phyloP scores from a whole-genome alignment of 2,113 vertebrate species.

The Phyllostomus hastatus region DNA sequence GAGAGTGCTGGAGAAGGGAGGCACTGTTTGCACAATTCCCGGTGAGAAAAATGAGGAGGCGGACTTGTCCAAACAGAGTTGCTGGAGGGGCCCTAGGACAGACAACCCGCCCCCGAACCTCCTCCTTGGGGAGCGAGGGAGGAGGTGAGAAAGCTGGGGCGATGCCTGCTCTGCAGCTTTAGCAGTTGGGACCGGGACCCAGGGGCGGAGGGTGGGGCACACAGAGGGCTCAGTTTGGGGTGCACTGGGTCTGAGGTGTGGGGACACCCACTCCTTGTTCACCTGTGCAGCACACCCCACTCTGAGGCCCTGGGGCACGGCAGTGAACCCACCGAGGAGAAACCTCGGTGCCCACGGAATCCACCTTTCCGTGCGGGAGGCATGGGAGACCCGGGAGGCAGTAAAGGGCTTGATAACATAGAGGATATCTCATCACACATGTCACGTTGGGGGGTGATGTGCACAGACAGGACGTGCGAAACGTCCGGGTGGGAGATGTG shows the following conservation, averaged over 20 bases:
- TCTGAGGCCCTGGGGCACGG: not conserved
- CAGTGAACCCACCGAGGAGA: not conserved
- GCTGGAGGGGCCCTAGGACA: not conserved
- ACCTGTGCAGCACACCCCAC: too few relatives aligned
- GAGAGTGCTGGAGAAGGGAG: not conserved
- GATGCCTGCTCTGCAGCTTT: not conserved
- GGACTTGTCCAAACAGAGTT: too few relatives aligned
- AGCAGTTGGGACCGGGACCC: not conserved
- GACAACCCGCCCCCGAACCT: fast-evolving
- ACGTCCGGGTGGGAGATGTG: not conserved
- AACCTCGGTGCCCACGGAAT: not conserved
- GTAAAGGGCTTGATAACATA: not conserved
- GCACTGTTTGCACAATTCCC: too few relatives aligned
- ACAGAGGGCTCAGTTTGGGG: fast-evolving
- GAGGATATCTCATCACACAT: too few relatives aligned
- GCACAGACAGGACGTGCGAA: fast-evolving
- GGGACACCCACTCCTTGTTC: not conserved
- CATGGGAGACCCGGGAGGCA: too few relatives aligned
- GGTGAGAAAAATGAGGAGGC: not conserved
- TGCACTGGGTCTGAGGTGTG: not conserved
- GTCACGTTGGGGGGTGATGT: not conserved
- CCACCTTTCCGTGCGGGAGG: not conserved
- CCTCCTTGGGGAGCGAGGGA: not conserved
- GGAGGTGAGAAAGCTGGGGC: fast-evolving
- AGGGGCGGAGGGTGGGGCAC: not conserved